Percentiles rank a stretch among this genome's conserved stretches.
phyloP scores from a whole-genome alignment of 2,797 vertebrate genomes.

The Chaetodon trifasciatus region DNA sequence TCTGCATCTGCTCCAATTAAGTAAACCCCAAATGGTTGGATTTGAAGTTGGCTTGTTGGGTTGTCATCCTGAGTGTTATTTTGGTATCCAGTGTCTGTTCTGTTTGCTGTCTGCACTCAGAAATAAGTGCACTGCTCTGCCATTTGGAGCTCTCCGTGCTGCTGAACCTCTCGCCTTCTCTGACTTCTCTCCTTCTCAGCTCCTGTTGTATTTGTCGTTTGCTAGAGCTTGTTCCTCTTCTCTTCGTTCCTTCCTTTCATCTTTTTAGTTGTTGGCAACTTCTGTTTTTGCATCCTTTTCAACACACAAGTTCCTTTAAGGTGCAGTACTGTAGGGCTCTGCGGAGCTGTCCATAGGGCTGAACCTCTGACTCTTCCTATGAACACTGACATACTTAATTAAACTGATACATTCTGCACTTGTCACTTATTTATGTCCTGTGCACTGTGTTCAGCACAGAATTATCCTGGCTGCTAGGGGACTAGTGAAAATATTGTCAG shows the following conservation, averaged over 20 bases:
- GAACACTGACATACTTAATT: background rate
- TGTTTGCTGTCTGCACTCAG: background rate
- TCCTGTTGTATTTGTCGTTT: constrained; percentile 7
- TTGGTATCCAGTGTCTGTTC: background rate
- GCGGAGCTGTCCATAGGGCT: constrained; percentile 53
- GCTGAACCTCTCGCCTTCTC: constrained; percentile 18
- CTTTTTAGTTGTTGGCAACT: background rate
- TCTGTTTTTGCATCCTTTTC: background rate
- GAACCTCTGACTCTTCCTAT: background rate
- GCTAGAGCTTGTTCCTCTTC: background rate
- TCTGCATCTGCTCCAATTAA: constrained; percentile 21
- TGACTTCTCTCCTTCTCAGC: background rate
- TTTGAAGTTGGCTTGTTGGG: constrained; percentile 16
- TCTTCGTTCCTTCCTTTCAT: constrained; percentile 3
- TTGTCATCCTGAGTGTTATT: constrained; percentile 20
- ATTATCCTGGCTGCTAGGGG: background rate
- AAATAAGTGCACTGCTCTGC: background rate
- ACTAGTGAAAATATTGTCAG: background rate
- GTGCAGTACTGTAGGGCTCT: too few relatives aligned
- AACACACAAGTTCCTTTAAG: background rate
- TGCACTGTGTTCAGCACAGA: background rate
- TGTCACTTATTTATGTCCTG: background rate
- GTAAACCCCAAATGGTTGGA: constrained; percentile 13
- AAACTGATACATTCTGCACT: background rate
- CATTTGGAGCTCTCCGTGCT: constrained; percentile 35